Base-by-base conservation (phyloP, 2,797 vertebrate species). In the Acridotheres tristis region DNA sequence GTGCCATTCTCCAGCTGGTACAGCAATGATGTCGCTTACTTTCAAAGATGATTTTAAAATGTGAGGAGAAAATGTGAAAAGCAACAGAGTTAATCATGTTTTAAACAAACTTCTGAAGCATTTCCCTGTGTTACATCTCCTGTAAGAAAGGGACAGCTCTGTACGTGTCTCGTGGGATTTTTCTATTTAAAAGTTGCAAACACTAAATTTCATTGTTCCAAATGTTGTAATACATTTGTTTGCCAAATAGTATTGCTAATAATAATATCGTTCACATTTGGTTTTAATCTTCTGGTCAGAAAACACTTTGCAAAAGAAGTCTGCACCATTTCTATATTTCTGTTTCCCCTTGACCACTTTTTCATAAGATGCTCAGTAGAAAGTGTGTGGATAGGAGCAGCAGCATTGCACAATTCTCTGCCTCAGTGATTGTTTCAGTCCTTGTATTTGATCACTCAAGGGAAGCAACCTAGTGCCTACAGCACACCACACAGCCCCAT, bases 1-100 rank as follows among this genome's bases (percentile, higher is more conserved):
- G 82, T 94, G 67, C 89, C 73, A 27, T 82, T 86, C 85, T 76
- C 89, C 94, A 95, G 88, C 88, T 96, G 89, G 63, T 72, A 42
- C 59, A 76, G 51, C 36, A 34, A 54, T 81, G 79, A 78, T 27
- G 57, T 84, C 76, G 61, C 57, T 73, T 83, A 40, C 26, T 90
- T 93, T 86, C 71, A 90, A 61, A 86, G 32, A 86, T 16, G 7
- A 54, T 53, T 95, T 90, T 84, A 79, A 85, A 89, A 75, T 34
- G 11, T 50, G 59, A 80, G 43, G 5, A 73, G 22, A 85, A 93
- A 78, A 81, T 61, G 27, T 34, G 51, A 81, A 79, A 81, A 89
- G 26, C 23, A 63, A n/a, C 51, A 0, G 2, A 59, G 42, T 42
- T 86, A 71, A 69, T 36, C 0, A 23, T 2, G 2, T 55, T 77